Evolutionary conservation across 2,113 vertebrate species (phyloP).

Genomic region (Ascaphus truei): DNA sequence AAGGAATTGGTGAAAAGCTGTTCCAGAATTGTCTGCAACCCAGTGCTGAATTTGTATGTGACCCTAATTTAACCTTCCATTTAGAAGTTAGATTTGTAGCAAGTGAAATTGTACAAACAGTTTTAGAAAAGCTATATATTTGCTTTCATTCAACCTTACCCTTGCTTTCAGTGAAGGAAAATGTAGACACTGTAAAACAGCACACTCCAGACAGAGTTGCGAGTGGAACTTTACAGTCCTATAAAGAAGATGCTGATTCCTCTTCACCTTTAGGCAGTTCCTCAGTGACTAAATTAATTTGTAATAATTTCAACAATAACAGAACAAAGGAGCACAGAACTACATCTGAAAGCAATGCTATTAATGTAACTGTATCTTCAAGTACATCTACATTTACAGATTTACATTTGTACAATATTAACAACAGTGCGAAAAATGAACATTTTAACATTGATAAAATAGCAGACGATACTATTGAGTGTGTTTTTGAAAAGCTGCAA

Average conservation of each 20-base stretch:
- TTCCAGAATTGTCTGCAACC: background rate
- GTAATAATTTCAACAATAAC: too few species aligned
- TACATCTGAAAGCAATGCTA: too few species aligned
- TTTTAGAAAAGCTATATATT: slow-evolving; percentile 48
- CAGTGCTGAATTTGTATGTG: too few species aligned
- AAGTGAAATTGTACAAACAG: slow-evolving; percentile 44
- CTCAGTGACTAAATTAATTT: too few species aligned
- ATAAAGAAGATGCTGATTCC: too few species aligned
- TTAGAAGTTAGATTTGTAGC: slow-evolving; percentile 41
- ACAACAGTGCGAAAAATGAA: too few species aligned
- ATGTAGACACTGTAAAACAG: slow-evolving; percentile 4
- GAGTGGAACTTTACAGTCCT: too few species aligned
- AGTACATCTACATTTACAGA: too few species aligned
- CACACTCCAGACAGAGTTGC: background rate
- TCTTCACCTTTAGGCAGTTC: too few species aligned
- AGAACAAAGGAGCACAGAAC: too few species aligned
- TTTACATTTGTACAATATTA: too few species aligned
- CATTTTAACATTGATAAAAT: slow-evolving; percentile 29
- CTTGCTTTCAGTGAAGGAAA: background rate
- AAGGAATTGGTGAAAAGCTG: slow-evolving; percentile 22
- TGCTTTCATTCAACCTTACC: slow-evolving; percentile 41
- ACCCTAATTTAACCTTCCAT: background rate
- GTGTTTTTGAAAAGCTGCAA: slow-evolving; percentile 39
- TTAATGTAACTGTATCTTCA: too few species aligned
- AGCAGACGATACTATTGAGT: slow-evolving; percentile 37